phyloP scores from a whole-genome alignment of 1,140 invertebrate genomes.

The Dinoponera quadriceps region DNA sequence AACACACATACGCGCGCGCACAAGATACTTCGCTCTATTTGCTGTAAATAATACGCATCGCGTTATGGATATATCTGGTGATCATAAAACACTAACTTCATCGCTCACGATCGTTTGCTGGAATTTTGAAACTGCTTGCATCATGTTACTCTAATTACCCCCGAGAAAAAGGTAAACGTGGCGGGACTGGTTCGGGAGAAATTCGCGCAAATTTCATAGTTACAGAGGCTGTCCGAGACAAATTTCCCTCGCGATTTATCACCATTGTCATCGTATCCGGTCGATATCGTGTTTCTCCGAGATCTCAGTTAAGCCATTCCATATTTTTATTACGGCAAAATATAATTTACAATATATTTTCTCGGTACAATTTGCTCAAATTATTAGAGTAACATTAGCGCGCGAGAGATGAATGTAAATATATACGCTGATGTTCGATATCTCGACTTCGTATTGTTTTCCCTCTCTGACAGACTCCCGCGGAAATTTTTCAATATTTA shows the following conservation, averaged over 20 bases:
- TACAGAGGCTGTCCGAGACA: neutral
- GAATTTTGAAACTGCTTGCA: constrained; percentile 85
- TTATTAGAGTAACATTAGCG: neutral
- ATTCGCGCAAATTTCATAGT: constrained; percentile 10
- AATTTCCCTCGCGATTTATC: constrained; percentile 24
- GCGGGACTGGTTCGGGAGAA: neutral
- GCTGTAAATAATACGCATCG: constrained; percentile 85
- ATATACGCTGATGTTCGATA: neutral
- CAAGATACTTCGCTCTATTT: constrained; percentile 84
- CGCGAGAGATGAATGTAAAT: neutral
- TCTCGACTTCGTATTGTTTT: neutral
- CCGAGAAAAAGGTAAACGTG: constrained; percentile 57
- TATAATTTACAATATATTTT: no score
- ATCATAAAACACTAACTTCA: constrained; percentile 84
- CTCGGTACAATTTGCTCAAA: no score
- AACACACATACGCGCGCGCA: constrained; percentile 84
- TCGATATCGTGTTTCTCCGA: neutral
- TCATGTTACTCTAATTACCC: constrained; percentile 78
- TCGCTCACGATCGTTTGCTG: constrained; percentile 84
- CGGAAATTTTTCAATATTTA: constrained; percentile 16
- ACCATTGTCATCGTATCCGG: constrained; percentile 66
- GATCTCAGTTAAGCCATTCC: neutral
- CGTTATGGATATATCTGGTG: constrained; percentile 83
- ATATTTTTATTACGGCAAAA: neutral
- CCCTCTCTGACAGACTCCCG: neutral